phyloP scores from a whole-genome alignment of 2,113 vertebrate genomes.

The Setophaga kirtlandii region DNA sequence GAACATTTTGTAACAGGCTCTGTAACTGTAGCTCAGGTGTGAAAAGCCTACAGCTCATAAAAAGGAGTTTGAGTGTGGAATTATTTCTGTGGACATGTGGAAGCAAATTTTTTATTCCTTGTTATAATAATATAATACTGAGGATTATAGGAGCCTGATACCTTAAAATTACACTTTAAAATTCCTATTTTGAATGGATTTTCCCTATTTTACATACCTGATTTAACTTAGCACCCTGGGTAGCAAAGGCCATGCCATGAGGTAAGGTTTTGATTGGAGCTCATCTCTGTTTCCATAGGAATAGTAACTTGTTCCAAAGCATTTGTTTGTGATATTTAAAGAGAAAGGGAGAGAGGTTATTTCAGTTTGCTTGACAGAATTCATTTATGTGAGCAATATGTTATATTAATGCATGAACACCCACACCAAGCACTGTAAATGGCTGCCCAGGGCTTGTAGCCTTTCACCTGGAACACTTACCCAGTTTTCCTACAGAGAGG shows the following conservation, averaged over 20 bases:
- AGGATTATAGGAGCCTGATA: not conserved
- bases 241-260: not conserved
- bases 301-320: constrained; percentile 2
- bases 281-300: constrained; percentile 49
- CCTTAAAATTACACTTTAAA: not conserved
- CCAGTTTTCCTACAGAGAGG: not conserved
- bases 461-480: not conserved
- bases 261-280: not conserved
- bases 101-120: not conserved
- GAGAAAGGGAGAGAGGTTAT: constrained; percentile 14
- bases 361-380: constrained; percentile 33
- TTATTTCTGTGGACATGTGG: not conserved
- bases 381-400: constrained; percentile 6
- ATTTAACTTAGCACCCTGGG: not conserved
- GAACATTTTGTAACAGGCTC: not conserved
- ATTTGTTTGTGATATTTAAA: constrained; percentile 53
- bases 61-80: not conserved
- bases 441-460: not conserved
- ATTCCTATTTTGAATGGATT: not conserved
- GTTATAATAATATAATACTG: not conserved
- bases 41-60: not conserved
- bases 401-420: not conserved
- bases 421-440: not conserved
- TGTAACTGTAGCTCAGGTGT: not conserved
- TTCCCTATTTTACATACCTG: not conserved